Evolutionary conservation across 1,140 invertebrate species (phyloP), one percentile per base, ranked within the genome.

Genomic region (Drosophila prosaltans): DNA sequence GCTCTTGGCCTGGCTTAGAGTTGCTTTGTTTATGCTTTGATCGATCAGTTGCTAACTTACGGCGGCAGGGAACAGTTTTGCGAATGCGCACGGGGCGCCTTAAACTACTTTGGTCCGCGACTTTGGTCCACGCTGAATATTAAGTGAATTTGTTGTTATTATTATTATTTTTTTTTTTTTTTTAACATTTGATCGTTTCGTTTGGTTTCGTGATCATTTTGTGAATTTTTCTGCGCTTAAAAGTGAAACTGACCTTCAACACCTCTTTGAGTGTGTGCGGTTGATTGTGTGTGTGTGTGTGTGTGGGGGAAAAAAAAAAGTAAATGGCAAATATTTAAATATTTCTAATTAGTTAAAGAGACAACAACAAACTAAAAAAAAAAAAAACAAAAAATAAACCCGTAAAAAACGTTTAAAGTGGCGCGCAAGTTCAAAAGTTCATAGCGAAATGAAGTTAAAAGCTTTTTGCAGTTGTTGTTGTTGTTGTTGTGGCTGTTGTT

Each of bases 41-140:
- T 86, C 84, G 78, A 84, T 84, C 84, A 84, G 84, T 88, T 88
- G 84, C 78, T 89, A 74, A 72, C 81, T 84, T 76, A 71, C 60
- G 74, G 85, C 84, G 81, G 78, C 85, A 69, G 84, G 81, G 81
- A 76, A 72, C 85, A 81, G 84, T 90, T 88, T 82, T 63, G 69
- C 75, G 58, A 62, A 65, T 65, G 74, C 76, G 76, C 61, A 65
- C 57, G 43, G 43, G 43, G 63, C 26, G 48, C 54, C 63, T 54
- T 8, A 5, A 61, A 45, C n/a, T 16, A 10, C 36, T 16, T 16
- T 16, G 16, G 16, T n/a, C 7, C 59, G 10, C 26, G 40, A 51
- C 7, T 2, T 10, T 24, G 8, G 8, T 9, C 45, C 21, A 58
- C 32, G 32, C 28, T 63, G 8, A 36, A 63, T 43, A 48, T 74